These are phyloP conservation scores for Colletes collaris DNA, from an alignment of 2,888 invertebrate species.

Conservation along the genomic window DNA sequence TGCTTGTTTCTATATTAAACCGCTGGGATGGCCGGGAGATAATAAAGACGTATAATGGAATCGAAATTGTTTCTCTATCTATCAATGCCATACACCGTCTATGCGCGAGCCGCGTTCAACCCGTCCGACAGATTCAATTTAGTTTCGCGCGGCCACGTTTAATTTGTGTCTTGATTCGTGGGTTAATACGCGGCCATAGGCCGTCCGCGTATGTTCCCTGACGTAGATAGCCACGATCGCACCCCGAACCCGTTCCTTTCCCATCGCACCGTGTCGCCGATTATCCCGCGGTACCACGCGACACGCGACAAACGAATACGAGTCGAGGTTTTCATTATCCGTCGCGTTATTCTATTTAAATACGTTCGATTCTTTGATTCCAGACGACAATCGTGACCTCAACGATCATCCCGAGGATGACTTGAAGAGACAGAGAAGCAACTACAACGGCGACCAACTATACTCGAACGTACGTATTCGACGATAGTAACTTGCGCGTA, in stretches of 20 bases:
- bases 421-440: conserved; percentile 93
- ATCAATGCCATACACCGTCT: conserved; percentile 78
- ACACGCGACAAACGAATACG: background rate
- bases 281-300: background rate
- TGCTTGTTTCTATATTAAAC: conserved; percentile 79
- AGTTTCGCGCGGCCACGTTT: conserved; percentile 73
- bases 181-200: conserved; percentile 56
- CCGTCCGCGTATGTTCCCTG: conserved; percentile 1
- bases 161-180: conserved; percentile 77
- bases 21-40: conserved; percentile 77
- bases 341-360: too few species aligned
- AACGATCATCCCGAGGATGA: conserved; percentile 95
- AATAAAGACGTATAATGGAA: conserved; percentile 82
- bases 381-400: conserved; percentile 95
- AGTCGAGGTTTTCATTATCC: too few species aligned
- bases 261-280: conserved; percentile 9
- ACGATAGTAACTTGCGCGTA: background rate
- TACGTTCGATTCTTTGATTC: conserved; percentile 39
- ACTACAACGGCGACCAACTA: conserved; percentile 95
- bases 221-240: conserved; percentile 18
- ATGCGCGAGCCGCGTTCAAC: conserved; percentile 51
- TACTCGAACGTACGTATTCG: conserved; percentile 92
- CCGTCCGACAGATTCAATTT: conserved; percentile 77
- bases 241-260: conserved; percentile 1
- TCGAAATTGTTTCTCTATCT: conserved; percentile 83